Base-by-base conservation (phyloP, 1,140 invertebrate species). In the Lucilia cuprina region DNA sequence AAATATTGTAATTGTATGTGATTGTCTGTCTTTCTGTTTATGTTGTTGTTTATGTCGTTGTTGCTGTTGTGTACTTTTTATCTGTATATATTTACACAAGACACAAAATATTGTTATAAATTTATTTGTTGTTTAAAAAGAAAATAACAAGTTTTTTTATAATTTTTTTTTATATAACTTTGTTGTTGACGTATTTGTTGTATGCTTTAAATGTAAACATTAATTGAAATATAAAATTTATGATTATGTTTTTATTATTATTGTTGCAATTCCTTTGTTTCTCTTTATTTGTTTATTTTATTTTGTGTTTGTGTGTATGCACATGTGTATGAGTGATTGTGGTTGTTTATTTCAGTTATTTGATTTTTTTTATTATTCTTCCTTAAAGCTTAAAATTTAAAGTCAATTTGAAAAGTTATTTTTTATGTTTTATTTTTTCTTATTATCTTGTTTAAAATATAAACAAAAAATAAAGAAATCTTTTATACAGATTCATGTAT, bases 191-290 rank as follows among this genome's bases (percentile, higher is more conserved):
- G 25, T 60, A 17, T 17, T 60, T 60, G 50, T 60, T 60, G 50
- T 60, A 2, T 5, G 25, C 25, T 30, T 60, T 14, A 60, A 60
- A 14, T 60, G 50, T 60, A 60, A 60, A 60, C 50, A 60, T 60
- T 60, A 60, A 60, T 60, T 60, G 50, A 60, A 60, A 60, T 60
- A 60, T 60, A 60, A 60, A 60, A 60, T 60, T 60, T 60, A 60
- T 60, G 50, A 60, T 60, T 60, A 60, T 60, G 13, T 41, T 41
- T 41, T 41, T 41, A 41, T 41, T 60, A 60, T 60, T 17, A 17
- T 60, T n/a, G 50, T 60, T 60, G 13, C 17, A 60, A 60, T 60
- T 60, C 13, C 50, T 60, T 60, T 60, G 13, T 60, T 50, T 50
- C 9, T 50, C 14, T 50, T 50, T 50, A 50, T 12, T 50, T 50